These are phyloP conservation scores for Cossypha polioptera DNA, from an alignment of 2,797 vertebrate genomes.

Conservation along the genomic window DNA sequence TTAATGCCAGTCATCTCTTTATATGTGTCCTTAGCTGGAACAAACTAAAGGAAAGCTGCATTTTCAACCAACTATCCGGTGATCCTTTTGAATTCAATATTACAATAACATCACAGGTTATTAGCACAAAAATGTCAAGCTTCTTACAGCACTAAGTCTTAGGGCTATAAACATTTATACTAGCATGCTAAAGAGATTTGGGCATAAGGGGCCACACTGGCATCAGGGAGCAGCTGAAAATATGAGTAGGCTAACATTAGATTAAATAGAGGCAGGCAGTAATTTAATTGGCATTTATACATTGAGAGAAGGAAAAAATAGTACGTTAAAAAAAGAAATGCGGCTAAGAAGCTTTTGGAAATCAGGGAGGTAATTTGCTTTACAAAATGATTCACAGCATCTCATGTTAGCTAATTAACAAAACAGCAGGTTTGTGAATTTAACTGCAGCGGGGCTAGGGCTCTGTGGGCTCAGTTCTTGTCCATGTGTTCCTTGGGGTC, in stretches of 20 bases:
- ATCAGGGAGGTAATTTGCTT: slow-evolving; percentile 61
- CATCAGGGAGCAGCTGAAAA: slow-evolving; percentile 19
- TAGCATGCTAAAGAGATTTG: slow-evolving; percentile 36
- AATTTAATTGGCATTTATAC: slow-evolving; percentile 11
- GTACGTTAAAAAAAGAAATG: neutral
- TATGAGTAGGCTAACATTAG: slow-evolving; percentile 18
- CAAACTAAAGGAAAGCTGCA: neutral
- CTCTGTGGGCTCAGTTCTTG: rapidly evolving
- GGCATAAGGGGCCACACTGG: neutral
- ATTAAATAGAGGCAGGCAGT: slow-evolving; percentile 44
- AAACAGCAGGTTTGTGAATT: slow-evolving; percentile 67
- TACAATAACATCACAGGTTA: neutral
- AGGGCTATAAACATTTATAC: slow-evolving; percentile 28
- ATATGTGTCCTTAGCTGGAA: neutral
- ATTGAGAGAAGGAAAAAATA: neutral
- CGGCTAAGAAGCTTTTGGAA: slow-evolving; percentile 22
- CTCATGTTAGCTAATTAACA: slow-evolving; percentile 69
- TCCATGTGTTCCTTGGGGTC: slow-evolving; percentile 1
- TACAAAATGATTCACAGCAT: slow-evolving; percentile 53
- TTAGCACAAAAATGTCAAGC: slow-evolving; percentile 10
- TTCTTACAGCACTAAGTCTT: neutral
- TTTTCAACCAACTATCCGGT: neutral
- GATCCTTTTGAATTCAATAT: slow-evolving; percentile 9
- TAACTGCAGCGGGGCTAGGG: slow-evolving; percentile 40
- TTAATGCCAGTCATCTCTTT: slow-evolving; percentile 15